Evolutionary conservation across 2,113 vertebrate genomes (phyloP).

Genomic region (Myocastor coypus): DNA sequence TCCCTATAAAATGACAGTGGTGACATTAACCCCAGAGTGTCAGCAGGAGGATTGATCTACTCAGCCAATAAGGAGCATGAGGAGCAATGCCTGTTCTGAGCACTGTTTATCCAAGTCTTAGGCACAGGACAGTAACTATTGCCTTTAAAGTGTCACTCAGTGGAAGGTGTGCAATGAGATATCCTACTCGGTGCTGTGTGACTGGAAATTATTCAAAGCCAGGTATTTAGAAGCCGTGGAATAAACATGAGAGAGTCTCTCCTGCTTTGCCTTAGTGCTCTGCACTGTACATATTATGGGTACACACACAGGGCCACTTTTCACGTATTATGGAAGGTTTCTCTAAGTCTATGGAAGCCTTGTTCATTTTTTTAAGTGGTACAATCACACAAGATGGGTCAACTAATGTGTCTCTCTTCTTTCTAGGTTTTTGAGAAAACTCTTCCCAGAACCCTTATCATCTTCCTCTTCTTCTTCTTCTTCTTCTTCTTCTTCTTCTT

Average conservation of each 20-base stretch:
- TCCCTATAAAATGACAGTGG: not conserved
- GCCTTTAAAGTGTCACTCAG: not conserved
- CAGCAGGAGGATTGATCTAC: too few relatives aligned
- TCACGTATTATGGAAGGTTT: not conserved
- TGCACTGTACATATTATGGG: rapidly evolving
- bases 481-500: too few relatives aligned
- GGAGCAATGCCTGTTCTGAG: not conserved
- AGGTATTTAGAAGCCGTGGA: not conserved
- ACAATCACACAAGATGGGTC: not conserved
- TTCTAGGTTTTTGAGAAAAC: not conserved
- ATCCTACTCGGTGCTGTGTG: not conserved
- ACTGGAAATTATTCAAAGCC: not conserved
- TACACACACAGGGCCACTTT: not conserved
- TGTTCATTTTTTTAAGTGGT: not conserved
- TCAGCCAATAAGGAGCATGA: not conserved
- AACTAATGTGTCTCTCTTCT: too few relatives aligned
- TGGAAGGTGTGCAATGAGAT: not conserved
- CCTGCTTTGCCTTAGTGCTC: not conserved
- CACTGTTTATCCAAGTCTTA: not conserved
- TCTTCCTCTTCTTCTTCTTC: not conserved
- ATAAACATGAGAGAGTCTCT: not conserved
- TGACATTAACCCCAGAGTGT: not conserved
- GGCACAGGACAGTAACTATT: not conserved
- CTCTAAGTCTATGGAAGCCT: not conserved
- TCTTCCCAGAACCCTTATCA: not conserved